Conservation (phyloP, 2,888 invertebrate species). For the Drosophila mayaguana region DNA sequence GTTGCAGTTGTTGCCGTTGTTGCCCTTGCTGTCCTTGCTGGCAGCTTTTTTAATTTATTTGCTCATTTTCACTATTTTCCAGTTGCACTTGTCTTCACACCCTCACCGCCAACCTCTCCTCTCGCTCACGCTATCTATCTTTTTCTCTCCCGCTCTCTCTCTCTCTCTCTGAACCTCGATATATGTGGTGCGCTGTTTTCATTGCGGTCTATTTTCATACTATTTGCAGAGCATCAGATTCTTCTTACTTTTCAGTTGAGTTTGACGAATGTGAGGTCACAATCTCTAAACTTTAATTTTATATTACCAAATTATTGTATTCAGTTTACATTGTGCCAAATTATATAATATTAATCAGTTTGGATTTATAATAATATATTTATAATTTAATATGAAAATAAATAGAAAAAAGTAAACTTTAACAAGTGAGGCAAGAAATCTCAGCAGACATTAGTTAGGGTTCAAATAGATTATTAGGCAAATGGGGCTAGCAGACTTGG, state of each 20-base stretch:
- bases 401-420: too few relatives aligned
- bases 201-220: constrained; percentile 59
- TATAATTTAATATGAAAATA: too few relatives aligned
- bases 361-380: too few relatives aligned
- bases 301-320: not conserved
- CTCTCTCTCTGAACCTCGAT: constrained; percentile 18
- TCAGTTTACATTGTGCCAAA: too few relatives aligned
- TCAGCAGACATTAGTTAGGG: too few relatives aligned
- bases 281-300: not conserved
- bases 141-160: constrained; percentile 1
- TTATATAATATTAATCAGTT: too few relatives aligned
- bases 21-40: constrained; percentile 37
- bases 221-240: constrained; percentile 19
- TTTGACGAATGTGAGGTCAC: not conserved
- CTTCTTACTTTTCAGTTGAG: not conserved
- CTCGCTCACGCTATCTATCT: not conserved
- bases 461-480: too few relatives aligned
- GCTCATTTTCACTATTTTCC: constrained; percentile 78
- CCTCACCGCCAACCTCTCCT: not conserved
- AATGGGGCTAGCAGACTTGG: too few relatives aligned
- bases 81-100: constrained; percentile 54
- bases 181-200: constrained; percentile 52
- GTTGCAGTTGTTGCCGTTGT: constrained; percentile 57
- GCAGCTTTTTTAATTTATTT: constrained; percentile 75
- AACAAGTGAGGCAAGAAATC: too few relatives aligned